A percentile compares a stretch with the other conserved stretches of the same genome.
Conservation (phyloP, 1,140 invertebrate genomes). For the Metaphire vulgaris region DNA sequence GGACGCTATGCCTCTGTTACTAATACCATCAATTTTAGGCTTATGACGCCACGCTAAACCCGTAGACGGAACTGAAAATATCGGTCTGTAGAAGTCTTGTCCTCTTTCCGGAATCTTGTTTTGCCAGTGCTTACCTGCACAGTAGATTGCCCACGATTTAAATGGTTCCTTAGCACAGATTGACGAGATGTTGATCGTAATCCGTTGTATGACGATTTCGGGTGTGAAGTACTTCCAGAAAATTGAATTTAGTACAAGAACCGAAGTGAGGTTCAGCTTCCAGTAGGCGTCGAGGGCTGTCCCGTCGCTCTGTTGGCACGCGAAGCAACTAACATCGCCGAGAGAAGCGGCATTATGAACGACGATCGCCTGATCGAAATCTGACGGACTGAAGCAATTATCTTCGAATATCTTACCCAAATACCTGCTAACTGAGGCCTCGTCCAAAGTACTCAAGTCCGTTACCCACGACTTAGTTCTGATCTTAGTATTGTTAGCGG, state of each 20-base stretch:
- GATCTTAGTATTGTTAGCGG: slow-evolving; percentile 31
- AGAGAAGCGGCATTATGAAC: slow-evolving; percentile 85
- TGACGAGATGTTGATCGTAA: slow-evolving; percentile 82
- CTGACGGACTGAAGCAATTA: slow-evolving; percentile 38
- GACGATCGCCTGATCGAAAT: slow-evolving; percentile 66
- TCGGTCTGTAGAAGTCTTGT: too few relatives aligned
- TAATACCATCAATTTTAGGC: too few relatives aligned
- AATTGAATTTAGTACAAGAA: slow-evolving; percentile 67
- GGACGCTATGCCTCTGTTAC: too few relatives aligned
- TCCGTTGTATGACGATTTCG: slow-evolving; percentile 49
- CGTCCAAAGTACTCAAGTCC: slow-evolving; percentile 48
- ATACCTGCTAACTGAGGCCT: slow-evolving; percentile 41
- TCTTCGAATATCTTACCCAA: slow-evolving; percentile 56
- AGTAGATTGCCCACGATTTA: slow-evolving; percentile 70
- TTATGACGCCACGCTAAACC: too few relatives aligned
- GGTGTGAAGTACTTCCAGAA: slow-evolving; percentile 61
- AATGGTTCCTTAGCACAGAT: slow-evolving; percentile 69
- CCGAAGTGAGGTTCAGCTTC: slow-evolving; percentile 71
- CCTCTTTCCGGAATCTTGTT: too few relatives aligned
- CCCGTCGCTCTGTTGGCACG: slow-evolving; percentile 56
- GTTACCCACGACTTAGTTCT: slow-evolving; percentile 34
- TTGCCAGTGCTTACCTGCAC: slow-evolving; percentile 56
- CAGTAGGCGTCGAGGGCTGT: slow-evolving; percentile 58
- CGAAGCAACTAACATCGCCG: slow-evolving; percentile 63
- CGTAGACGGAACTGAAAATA: too few relatives aligned